Evolutionary conservation across 2,888 invertebrate species (phyloP).

Genomic region (Gymnoscelis rufifasciata): DNA sequence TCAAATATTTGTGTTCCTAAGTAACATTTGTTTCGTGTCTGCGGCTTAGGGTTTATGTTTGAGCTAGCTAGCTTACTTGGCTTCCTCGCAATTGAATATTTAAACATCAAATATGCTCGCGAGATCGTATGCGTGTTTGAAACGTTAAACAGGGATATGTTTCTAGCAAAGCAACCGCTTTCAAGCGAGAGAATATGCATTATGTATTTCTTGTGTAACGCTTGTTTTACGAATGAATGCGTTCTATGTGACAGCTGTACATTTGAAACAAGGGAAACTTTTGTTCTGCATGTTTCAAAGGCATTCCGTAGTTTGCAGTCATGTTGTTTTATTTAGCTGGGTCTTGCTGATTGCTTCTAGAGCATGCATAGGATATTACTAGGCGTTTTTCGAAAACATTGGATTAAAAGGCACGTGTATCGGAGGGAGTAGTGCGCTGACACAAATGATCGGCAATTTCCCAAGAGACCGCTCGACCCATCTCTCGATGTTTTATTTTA

Average conservation of each 20-base stretch:
- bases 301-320: background rate
- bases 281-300: conserved; percentile 17
- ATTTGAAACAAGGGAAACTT: conserved; percentile 15
- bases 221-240: conserved; percentile 21
- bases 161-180: conserved; percentile 16
- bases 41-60: conserved; percentile 21
- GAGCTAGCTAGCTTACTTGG: conserved; percentile 21
- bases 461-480: conserved; percentile 35
- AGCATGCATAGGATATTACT: conserved; percentile 1
- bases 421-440: conserved; percentile 43
- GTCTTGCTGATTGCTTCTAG: conserved; percentile 7
- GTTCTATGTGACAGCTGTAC: conserved; percentile 19
- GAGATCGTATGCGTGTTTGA: conserved; percentile 17
- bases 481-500: conserved; percentile 45
- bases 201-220: conserved; percentile 22
- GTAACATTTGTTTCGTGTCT: conserved; percentile 27
- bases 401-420: conserved; percentile 34
- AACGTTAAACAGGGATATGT: conserved; percentile 17
- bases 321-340: conserved; percentile 4
- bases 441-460: conserved; percentile 54
- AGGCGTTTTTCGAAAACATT: conserved; percentile 22
- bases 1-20: conserved; percentile 28
- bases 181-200: conserved; percentile 18
- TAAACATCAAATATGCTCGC: conserved; percentile 22
- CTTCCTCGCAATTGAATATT: conserved; percentile 25